These are phyloP conservation scores for Carduelis carduelis DNA, from an alignment of 2,797 vertebrate species.

Conservation along the genomic window DNA sequence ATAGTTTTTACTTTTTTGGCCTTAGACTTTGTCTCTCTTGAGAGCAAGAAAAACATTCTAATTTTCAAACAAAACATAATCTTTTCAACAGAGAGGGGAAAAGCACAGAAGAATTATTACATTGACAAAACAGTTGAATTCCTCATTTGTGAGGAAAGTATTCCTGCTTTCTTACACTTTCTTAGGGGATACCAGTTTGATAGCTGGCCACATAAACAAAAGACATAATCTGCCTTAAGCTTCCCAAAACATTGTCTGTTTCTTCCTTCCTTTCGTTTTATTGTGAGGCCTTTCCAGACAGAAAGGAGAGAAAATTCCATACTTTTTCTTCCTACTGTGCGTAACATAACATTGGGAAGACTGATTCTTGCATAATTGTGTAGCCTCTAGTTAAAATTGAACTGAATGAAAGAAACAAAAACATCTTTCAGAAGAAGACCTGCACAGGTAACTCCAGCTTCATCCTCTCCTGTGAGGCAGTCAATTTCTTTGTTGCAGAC, in stretches of 20 bases:
- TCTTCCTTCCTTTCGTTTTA: not conserved
- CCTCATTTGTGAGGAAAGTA: not conserved
- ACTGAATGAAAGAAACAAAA: not conserved
- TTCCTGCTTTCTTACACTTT: not conserved
- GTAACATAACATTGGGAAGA: not conserved
- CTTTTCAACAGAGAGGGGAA: not conserved
- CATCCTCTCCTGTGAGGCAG: constrained; percentile 89
- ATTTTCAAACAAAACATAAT: not conserved
- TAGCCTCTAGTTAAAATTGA: not conserved
- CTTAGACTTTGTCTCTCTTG: constrained; percentile 4
- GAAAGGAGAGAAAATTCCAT: not conserved
- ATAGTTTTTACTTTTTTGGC: not conserved
- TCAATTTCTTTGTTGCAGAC: constrained; percentile 77
- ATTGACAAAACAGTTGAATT: not conserved
- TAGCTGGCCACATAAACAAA: not conserved
- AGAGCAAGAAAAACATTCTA: not conserved
- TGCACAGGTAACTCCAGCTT: constrained; percentile 55
- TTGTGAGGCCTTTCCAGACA: not conserved
- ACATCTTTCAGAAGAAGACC: not conserved
- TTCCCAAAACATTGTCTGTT: not conserved
- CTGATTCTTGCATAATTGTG: not conserved
- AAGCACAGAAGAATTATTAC: not conserved
- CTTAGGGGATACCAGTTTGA: not conserved
- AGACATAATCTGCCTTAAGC: not conserved
- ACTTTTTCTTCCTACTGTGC: not conserved